Evolutionary conservation across 1,140 invertebrate genomes (phyloP), one percentile per base, ranked within the genome.

Genomic region (Diachasmimorpha longicaudata): DNA sequence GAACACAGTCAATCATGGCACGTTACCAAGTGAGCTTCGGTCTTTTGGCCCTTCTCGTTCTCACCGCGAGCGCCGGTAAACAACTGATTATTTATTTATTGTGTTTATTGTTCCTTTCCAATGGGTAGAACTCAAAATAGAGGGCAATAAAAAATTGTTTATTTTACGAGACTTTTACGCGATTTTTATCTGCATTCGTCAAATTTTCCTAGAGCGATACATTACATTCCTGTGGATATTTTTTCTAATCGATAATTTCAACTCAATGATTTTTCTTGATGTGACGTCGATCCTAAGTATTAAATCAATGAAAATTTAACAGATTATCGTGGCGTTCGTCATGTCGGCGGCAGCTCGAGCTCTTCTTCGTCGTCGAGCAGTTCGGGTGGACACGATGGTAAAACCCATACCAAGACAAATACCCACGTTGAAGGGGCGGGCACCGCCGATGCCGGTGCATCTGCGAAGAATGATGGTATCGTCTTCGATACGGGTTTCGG

Each of bases 1-100:
- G 31, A 63, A 36, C 74, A 75, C 74, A 75, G 68, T 75, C 42
- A 25, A 31, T 69, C 67, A 75, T 75, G 74, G 68, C 74, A 70
- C 36, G 48, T 21, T 69, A 48, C 55, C 48, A 75, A 75, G 21
- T 69, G 14, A 75, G 36, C 48, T 42, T 75, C 73, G 21, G 66
- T 42, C 67, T 75, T 16, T 39, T 70, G 68, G 68, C 68, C 14
- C 14, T 75, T n/a, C 67, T 75, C 4, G 68, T 75, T 6, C 13
- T 75, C 10, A 42, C 44, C n/a, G 52, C 74, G 3, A 23, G 13
- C 37, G 74, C 74, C 19, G 21, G 48, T 55, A 68, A 68, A 70
- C 63, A 23, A 72, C 31, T 55, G 9, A 72, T 36, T 31, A 48
- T 72, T 44, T 69, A 52, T 5, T 67, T n/a, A 19, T 8, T 48